Evolutionary conservation across 2,113 vertebrate species (phyloP), one percentile per base, ranked within the genome.

Genomic region (Colaptes auratus): DNA sequence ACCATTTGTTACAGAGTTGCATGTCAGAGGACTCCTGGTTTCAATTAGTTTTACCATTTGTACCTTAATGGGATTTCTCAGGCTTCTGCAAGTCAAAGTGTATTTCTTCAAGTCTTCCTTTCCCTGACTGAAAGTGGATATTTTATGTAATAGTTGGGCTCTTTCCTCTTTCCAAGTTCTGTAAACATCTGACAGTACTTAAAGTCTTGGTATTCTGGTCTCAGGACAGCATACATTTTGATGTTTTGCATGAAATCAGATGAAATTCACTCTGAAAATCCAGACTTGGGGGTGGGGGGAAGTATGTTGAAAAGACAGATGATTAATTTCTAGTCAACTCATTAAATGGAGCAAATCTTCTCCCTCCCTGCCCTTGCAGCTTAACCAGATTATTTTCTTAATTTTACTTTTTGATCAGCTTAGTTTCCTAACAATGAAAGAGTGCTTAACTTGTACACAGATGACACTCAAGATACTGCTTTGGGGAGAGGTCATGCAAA

Each of bases 171-270:
- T 92, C 86, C 79, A 56, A 71, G 66, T 98, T 97, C 97, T 98
- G 95, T 97, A 97, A 98, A 98, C 97, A 98, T 98, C 98, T 98
- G 97, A 98, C 65, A 73, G 6, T 83, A 74, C 52, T 92, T 73
- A 15, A 23, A 96, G 89, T 90, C 56, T 78, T 31, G 80, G 74
- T 96, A 78, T 81, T 33, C 78, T 3, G 67, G 89, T 94, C 93
- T 91, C 59, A 20, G 64, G 20, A 35, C 28, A 52, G 46, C 13
- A 55, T 15, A 15, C 27, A 15, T 55, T 88, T 78, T 64, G 16
- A 19, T 79, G 24, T 82, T 88, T 72, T 88, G 12, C 7, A 3
- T 80, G n/a, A 50, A 79, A 65, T 21, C 48, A 30, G n/a, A n/a
- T 56, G 17, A 80, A 91, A 88, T 77, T 39, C 65, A 60, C 30